Evolutionary conservation across 92 coral and sea anemone species (phyloP), one percentile per base, ranked within the genome.

Genomic region (Palythoa grandis): DNA sequence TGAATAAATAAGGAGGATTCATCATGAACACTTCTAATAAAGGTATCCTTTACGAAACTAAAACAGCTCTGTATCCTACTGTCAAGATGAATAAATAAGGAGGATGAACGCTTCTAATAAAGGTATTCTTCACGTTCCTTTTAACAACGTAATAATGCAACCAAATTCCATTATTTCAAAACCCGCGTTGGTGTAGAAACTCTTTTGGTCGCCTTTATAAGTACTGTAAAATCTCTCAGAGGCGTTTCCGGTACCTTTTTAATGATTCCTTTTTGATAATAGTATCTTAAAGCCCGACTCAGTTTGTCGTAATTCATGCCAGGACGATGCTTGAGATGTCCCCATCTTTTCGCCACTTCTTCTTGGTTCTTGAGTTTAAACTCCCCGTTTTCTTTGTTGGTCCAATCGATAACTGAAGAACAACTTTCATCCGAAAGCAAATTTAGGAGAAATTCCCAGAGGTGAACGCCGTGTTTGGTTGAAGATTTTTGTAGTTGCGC

Each of bases 321-420:
- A 0, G 98, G 98, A 54, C 98, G 83, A 15, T 93, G 96, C 56
- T 96, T 96, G 35, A 94, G 60, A 40, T 86, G 77, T 12, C 98
- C 98, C 98, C 98, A 96, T 85, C 95, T 89, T 63, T 93, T 92
- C 1, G 98, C 98, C 0, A 96, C 98, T 63, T 94, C 98, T 68
- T 96, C 98, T 76, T 94, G 98, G 57, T 96, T 93, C 65, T 89
- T 90, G 7, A 96, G 82, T 71, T 96, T 96, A 74, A 96, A 96
- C 79, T 96, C 98, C 17, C 95, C 95, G 56, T 89, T 94, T 20
- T 96, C 96, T 35, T 86, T 87, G 82, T 94, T 93, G 67, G 95
- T 96, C 98, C 98, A 96, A 43, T 92, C 89, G 52, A 96, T 96
- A 82, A 96, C 77, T 43, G 95, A 90, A 11, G 79, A 79, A 56